phyloP scores from a whole-genome alignment of 1,140 invertebrate genomes.

The Hyles euphorbiae region DNA sequence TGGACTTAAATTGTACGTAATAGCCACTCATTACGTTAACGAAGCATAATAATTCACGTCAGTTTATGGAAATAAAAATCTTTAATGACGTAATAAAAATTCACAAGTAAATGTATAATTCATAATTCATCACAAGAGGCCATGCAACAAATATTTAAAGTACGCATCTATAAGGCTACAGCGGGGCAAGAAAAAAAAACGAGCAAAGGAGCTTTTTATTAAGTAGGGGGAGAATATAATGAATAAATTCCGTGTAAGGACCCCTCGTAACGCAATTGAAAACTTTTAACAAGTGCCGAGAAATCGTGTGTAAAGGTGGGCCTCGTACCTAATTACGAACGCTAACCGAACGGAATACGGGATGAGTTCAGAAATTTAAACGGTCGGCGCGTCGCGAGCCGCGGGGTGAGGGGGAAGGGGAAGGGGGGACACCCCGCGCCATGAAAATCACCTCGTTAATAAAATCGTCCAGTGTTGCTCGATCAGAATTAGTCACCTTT shows the following conservation, averaged over 20 bases:
- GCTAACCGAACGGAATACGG: slow-evolving; percentile 53
- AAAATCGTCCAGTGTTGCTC: slow-evolving; percentile 41
- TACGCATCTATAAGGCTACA: slow-evolving; percentile 51
- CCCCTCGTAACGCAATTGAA: slow-evolving; percentile 71
- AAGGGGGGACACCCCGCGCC: slow-evolving; percentile 26
- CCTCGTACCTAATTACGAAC: slow-evolving; percentile 59
- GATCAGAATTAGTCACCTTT: neutral
- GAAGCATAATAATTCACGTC: slow-evolving; percentile 14
- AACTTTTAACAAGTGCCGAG: slow-evolving; percentile 74
- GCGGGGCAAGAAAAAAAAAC: slow-evolving; percentile 48
- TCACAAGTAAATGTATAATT: slow-evolving; percentile 63
- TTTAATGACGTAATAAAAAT: slow-evolving; percentile 48
- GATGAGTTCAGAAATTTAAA: slow-evolving; percentile 67
- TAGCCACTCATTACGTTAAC: neutral
- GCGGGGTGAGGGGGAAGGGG: neutral
- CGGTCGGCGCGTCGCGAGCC: slow-evolving; percentile 17
- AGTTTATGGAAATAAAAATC: slow-evolving; percentile 26
- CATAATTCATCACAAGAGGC: slow-evolving; percentile 57
- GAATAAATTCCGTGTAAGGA: slow-evolving; percentile 70
- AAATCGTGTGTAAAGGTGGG: slow-evolving; percentile 73
- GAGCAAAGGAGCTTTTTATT: slow-evolving; percentile 64
- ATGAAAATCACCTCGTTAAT: slow-evolving; percentile 65
- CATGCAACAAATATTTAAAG: slow-evolving; percentile 71
- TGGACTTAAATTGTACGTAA: too few species aligned
- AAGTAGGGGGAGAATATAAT: slow-evolving; percentile 66